A percentile compares a stretch with the other conserved stretches of the same genome.
Evolutionary conservation across 2,797 vertebrate species (phyloP).

Genomic region (Sebastes diploproa): DNA sequence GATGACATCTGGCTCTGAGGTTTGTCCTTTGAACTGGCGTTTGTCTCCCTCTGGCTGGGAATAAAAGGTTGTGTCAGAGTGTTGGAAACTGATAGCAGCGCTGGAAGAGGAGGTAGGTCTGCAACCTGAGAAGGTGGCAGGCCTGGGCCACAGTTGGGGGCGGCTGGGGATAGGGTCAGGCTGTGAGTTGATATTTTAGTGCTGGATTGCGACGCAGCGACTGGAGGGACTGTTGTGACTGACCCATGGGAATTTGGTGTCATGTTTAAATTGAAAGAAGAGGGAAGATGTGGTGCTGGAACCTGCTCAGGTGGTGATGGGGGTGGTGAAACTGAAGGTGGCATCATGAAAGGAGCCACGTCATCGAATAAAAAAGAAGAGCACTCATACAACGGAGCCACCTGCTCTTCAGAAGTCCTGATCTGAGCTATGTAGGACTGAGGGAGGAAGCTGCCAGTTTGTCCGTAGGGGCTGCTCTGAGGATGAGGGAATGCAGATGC

Average conservation of each 20-base stretch:
- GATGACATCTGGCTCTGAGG: slow-evolving; percentile 29
- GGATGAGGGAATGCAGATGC: slow-evolving; percentile 76
- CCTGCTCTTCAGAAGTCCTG: slow-evolving; percentile 64
- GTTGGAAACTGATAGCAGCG: slow-evolving; percentile 63
- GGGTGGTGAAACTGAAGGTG: slow-evolving; percentile 29
- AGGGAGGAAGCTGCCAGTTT: slow-evolving; percentile 66
- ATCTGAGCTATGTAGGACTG: slow-evolving; percentile 56
- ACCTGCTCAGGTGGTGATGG: slow-evolving; percentile 28
- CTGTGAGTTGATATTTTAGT: slow-evolving; percentile 78
- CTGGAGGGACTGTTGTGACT: slow-evolving; percentile 44
- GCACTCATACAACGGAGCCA: slow-evolving; percentile 79
- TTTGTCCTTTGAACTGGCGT: slow-evolving; percentile 37
- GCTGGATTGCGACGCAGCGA: slow-evolving; percentile 42
- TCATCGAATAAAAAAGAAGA: slow-evolving; percentile 68
- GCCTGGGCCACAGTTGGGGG: slow-evolving; percentile 36
- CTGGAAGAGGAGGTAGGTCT: slow-evolving; percentile 57
- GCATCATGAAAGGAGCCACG: slow-evolving; percentile 46
- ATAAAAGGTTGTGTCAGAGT: slow-evolving; percentile 57
- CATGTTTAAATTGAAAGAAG: slow-evolving; percentile 36
- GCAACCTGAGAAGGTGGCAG: slow-evolving; percentile 58
- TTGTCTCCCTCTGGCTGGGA: slow-evolving; percentile 66
- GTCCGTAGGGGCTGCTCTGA: slow-evolving; percentile 62
- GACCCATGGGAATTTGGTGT: slow-evolving; percentile 52
- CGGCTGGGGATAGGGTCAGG: slow-evolving; percentile 63
- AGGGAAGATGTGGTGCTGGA: slow-evolving; percentile 16